phyloP scores from a whole-genome alignment of 2,797 vertebrate species.

The Lacerta bilineata region DNA sequence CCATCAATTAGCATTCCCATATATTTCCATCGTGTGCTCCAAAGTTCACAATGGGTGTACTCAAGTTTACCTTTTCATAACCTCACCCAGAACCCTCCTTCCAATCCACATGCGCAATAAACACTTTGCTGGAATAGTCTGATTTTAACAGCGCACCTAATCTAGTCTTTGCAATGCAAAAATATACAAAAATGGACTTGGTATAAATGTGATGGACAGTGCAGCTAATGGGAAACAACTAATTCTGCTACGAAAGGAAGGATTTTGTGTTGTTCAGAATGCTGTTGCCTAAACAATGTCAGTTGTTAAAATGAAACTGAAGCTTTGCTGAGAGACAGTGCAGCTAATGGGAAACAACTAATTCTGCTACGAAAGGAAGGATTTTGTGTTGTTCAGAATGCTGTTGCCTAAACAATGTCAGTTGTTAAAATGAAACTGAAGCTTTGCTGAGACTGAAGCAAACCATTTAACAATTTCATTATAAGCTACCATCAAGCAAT shows the following conservation, averaged over 20 bases:
- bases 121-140: constrained; percentile 22
- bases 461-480: constrained; percentile 41
- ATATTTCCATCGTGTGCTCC: neutral
- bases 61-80: neutral
- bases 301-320: constrained; percentile 52
- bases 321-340: constrained; percentile 43
- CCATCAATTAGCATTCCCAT: constrained; percentile 10
- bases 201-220: constrained; percentile 50
- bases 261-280: constrained; percentile 49
- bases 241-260: constrained; percentile 52
- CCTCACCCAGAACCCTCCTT: neutral
- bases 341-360: constrained; percentile 52
- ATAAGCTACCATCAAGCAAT: constrained; percentile 42
- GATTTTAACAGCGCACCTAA: constrained; percentile 44
- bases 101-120: neutral
- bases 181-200: constrained; percentile 62
- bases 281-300: constrained; percentile 49
- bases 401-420: constrained; percentile 50
- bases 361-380: constrained; percentile 53
- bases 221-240: constrained; percentile 51
- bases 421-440: constrained; percentile 50
- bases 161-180: constrained; percentile 41
- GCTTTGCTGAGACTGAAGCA: constrained; percentile 48
- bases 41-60: neutral
- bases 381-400: constrained; percentile 50